Evolutionary conservation across 23 tunicate genomes (phyloP).

Genomic region (Phallusia fumigata): DNA sequence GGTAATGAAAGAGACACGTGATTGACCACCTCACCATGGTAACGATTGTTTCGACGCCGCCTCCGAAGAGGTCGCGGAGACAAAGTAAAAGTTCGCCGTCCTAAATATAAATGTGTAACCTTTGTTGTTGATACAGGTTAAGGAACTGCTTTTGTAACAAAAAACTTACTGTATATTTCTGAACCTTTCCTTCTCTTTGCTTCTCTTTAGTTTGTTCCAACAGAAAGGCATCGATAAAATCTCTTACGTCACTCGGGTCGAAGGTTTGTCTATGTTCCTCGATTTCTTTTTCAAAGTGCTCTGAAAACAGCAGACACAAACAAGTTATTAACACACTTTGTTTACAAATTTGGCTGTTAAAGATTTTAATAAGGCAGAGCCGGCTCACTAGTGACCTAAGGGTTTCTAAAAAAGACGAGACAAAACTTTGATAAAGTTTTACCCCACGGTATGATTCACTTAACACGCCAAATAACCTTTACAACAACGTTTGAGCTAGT

Average conservation of each 20-base stretch:
- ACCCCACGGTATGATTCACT: neutral
- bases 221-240: neutral
- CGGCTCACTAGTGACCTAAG: neutral
- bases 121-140: neutral
- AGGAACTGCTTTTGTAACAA: neutral
- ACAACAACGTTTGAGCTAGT: too few relatives aligned
- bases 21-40: conserved; percentile 12
- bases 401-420: neutral
- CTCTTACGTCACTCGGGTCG: neutral
- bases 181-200: neutral
- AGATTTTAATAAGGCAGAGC: too few relatives aligned
- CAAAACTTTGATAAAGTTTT: neutral
- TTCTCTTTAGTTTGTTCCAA: neutral
- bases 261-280: neutral
- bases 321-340: too few relatives aligned
- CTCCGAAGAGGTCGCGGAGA: neutral
- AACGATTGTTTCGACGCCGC: neutral
- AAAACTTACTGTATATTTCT: neutral
- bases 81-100: neutral
- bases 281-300: neutral
- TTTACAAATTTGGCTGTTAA: too few relatives aligned
- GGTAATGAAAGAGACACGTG: neutral
- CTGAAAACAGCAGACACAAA: neutral
- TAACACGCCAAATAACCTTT: too few relatives aligned
- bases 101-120: neutral